Evolutionary conservation across 37 sponge, comb jelly and placozoan species (phyloP).

Genomic region (Chondrilla cf. caribensis): DNA sequence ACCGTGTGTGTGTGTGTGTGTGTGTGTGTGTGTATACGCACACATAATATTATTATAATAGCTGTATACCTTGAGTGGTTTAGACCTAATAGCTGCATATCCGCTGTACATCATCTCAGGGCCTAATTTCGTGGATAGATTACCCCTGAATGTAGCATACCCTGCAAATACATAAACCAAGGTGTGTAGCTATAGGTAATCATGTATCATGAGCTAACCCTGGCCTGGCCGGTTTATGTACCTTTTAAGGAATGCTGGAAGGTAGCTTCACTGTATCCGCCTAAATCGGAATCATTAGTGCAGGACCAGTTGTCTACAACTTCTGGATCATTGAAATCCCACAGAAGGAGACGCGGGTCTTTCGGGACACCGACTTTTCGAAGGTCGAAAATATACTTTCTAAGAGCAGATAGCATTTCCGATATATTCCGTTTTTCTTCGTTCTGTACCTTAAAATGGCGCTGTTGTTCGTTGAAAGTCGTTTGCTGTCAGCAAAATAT

Average conservation of each 20-base stretch:
- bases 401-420: conserved; percentile 30
- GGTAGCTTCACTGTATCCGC: conserved; percentile 43
- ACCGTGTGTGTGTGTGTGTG: background rate
- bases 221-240: background rate
- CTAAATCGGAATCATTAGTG: conserved; percentile 67
- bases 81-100: conserved; percentile 83
- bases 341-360: conserved; percentile 43
- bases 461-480: too few species aligned
- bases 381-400: conserved; percentile 45
- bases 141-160: conserved; percentile 66
- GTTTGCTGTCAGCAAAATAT: too few species aligned
- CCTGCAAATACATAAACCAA: conserved; percentile 8
- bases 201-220: background rate
- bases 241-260: conserved; percentile 65
- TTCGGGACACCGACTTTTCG: conserved; percentile 23
- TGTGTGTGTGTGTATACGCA: background rate
- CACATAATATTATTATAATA: background rate
- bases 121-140: conserved; percentile 51
- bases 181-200: background rate
- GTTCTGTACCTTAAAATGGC: background rate
- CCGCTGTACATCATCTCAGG: conserved; percentile 56
- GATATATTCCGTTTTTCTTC: background rate
- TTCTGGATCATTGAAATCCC: conserved; percentile 63
- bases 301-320: conserved; percentile 66
- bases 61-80: conserved; percentile 51